A percentile compares a stretch with the other conserved stretches of the same genome.
phyloP scores from a whole-genome alignment of 2,797 vertebrate species.

The Taeniopygia guttata region DNA sequence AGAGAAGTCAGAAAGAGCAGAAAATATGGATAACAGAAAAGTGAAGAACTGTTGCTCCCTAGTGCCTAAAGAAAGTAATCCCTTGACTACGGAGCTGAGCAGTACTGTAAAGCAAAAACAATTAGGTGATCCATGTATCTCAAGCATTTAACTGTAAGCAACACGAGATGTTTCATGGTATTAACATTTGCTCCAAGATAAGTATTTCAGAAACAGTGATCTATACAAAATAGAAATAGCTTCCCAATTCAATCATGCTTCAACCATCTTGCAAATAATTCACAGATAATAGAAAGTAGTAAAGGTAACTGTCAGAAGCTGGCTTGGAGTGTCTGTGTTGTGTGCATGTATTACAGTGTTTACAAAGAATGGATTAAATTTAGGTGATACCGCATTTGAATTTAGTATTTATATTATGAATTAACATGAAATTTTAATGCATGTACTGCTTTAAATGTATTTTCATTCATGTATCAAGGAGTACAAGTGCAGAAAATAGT shows the following conservation, averaged over 20 bases:
- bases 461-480: slow-evolving; percentile 4
- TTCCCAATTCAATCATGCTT: not conserved
- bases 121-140: not conserved
- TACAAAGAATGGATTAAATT: not conserved
- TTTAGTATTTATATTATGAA: not conserved
- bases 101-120: not conserved
- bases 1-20: not conserved
- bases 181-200: not conserved
- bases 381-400: not conserved
- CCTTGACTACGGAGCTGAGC: not conserved
- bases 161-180: rapidly evolving
- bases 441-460: not conserved
- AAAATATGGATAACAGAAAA: not conserved
- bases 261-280: slow-evolving; percentile 8
- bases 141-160: not conserved
- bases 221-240: not conserved
- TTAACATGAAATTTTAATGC: not conserved
- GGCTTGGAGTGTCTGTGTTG: not conserved
- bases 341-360: not conserved
- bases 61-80: not conserved
- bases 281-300: not conserved
- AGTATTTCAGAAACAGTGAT: not conserved
- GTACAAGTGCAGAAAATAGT: slow-evolving; percentile 27
- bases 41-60: slow-evolving; percentile 44
- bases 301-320: not conserved